These are phyloP conservation scores for Zaprionus bogoriensis DNA, from an alignment of 2,888 invertebrate species.

Conservation along the genomic window DNA sequence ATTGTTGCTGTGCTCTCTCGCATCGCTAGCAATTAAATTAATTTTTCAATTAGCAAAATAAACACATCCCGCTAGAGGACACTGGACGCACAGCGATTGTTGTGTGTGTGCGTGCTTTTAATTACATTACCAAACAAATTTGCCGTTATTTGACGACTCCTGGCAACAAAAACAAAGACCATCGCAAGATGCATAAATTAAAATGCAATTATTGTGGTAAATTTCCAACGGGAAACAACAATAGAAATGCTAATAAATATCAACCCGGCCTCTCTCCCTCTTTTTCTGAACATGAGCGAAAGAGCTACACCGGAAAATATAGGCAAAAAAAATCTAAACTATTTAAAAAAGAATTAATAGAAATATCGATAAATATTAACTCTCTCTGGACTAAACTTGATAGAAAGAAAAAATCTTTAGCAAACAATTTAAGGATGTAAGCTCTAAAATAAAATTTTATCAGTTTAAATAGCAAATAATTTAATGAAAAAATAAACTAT, in stretches of 20 bases:
- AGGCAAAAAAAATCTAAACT: too few species aligned
- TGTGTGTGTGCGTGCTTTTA: conserved; percentile 39
- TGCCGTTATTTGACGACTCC: conserved; percentile 22
- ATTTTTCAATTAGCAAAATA: conserved; percentile 63
- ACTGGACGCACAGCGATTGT: conserved; percentile 20
- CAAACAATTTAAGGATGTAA: too few species aligned
- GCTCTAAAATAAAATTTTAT: not conserved
- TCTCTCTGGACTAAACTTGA: too few species aligned
- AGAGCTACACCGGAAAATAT: too few species aligned
- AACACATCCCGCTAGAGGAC: conserved; percentile 32
- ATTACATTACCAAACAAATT: conserved; percentile 45
- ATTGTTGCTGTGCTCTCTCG: conserved; percentile 24
- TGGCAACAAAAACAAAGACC: not conserved
- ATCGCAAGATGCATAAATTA: not conserved
- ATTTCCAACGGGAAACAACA: not conserved
- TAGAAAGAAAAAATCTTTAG: not conserved
- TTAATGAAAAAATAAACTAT: not conserved
- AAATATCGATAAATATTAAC: too few species aligned
- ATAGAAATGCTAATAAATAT: too few species aligned
- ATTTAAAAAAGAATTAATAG: too few species aligned
- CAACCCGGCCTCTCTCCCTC: too few species aligned
- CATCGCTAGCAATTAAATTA: conserved; percentile 36
- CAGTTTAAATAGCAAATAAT: not conserved
- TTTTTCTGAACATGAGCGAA: too few species aligned
- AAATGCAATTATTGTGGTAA: not conserved